Base-by-base conservation (phyloP, 2,113 vertebrate species). In the Lagopus leucura region DNA sequence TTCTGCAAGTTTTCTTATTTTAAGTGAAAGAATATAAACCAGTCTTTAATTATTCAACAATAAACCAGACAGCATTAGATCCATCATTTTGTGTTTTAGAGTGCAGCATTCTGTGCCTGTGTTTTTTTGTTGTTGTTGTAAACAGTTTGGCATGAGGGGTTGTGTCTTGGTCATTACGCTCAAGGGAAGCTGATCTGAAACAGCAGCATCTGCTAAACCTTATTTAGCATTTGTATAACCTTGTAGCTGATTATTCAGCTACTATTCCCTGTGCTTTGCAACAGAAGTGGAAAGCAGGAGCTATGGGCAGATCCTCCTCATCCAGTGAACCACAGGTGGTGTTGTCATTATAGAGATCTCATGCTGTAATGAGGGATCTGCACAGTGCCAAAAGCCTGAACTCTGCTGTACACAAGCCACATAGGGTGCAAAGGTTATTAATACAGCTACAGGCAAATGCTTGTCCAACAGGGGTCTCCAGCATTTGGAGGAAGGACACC, bases 41-140 rank as follows among this genome's bases (percentile, higher is more conserved):
- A 82, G 74, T 19, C 67, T 93, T 90, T 63, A 88, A 92, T 92
- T 94, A 89, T 13, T 76, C 43, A 61, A 5, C 89, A 71, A 76
- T 72, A 89, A 92, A 82, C 40, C 85, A 79, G 50, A 22, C 28
- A 88, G 78, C 71, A 45, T 65, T 10, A 72, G 28, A 5, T 73
- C 89, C 82, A 85, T 82, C 48, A 48, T 58, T 61, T 71, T 42
- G 54, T 32, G 42, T 52, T 92, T 64, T 47, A 24, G 48, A 40
- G 48, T 0, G 0, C 30, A 34, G 57, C 70, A 63, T 38, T 82
- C 60, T 90, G 84, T 85, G 87, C 74, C 74, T 58, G 21, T 0
- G 1, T 3, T 1, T 0, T 69, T 77, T 83, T 57, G 38, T 58
- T 78, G 77, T 74, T 47, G 28, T 52, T 54, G 16, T 28, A 54